These are phyloP conservation scores for Pyrgilauda ruficollis DNA, from an alignment of 2,113 vertebrate species.

Conservation along the genomic window DNA sequence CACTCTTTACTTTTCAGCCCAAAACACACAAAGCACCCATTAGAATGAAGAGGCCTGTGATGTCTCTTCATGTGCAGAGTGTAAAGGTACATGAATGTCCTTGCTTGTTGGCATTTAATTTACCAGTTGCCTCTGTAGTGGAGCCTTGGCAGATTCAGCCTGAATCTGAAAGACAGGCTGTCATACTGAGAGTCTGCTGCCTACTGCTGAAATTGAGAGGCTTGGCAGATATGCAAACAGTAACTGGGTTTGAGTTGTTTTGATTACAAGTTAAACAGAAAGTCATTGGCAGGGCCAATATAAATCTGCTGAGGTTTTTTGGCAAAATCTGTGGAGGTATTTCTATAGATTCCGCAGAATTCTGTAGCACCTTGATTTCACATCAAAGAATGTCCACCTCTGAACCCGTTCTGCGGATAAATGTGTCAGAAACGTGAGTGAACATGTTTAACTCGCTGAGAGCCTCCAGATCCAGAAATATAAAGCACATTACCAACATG, in stretches of 20 bases:
- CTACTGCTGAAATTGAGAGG: conserved; percentile 81
- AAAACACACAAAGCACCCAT: conserved; percentile 38
- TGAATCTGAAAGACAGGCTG: conserved; percentile 84
- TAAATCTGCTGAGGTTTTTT: conserved; percentile 75
- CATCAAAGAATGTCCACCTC: conserved; percentile 8
- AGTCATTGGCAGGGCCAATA: conserved; percentile 80
- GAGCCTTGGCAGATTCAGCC: conserved; percentile 80
- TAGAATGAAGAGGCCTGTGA: conserved; percentile 46
- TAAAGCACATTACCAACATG: background rate
- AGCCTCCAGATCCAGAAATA: conserved; percentile 6
- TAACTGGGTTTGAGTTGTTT: conserved; percentile 87
- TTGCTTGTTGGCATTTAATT: conserved; percentile 79
- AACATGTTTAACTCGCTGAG: background rate
- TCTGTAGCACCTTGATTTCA: conserved; percentile 42
- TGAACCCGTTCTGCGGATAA: background rate
- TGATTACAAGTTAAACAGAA: conserved; percentile 88
- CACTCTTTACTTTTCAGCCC: background rate
- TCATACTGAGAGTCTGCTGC: conserved; percentile 79
- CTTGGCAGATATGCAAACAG: conserved; percentile 85
- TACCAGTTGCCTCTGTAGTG: conserved; percentile 79
- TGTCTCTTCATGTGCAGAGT: conserved; percentile 56
- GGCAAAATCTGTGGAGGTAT: conserved; percentile 60
- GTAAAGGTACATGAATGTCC: conserved; percentile 75
- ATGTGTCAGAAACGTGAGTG: background rate
- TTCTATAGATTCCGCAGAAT: conserved; percentile 55